Evolutionary conservation across 2,113 vertebrate species (phyloP), one percentile per base, ranked within the genome.

Genomic region (Sterna hirundo): DNA sequence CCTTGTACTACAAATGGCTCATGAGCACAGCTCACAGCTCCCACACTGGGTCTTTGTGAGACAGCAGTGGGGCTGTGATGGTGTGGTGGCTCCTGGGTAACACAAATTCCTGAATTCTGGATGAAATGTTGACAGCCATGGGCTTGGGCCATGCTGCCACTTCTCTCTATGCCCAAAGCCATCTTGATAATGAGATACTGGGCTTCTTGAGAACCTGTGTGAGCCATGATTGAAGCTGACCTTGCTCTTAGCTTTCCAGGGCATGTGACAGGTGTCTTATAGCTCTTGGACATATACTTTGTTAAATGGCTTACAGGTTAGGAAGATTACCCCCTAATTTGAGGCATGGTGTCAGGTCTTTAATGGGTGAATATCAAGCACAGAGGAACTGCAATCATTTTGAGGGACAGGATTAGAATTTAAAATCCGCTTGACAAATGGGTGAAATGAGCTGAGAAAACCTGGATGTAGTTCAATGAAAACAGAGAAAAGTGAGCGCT

Each of bases 371-470:
- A 46, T 70, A 89, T 16, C 75, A 80, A 87, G 10, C 49, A 80
- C 38, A 87, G 91, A 83, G 25, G 44, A 90, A 58, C 40, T 1
- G 30, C 62, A 90, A 76, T 88, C 3, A 65, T 88, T 94, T 61
- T 78, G 78, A 90, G 78, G 36, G 52, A 76, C 74, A 82, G 47
- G 44, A 80, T 90, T 83, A 91, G 91, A 93, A 94, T 95, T 96
- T 82, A 80, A 93, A 94, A 94, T 96, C 87, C 90, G 49, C 40
- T 83, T 95, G 93, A 96, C 84, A 94, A 97, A 90, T 57, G 81
- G 70, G 77, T 96, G 90, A 95, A 95, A 95, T 93, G 93, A 97
- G 30, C 94, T 93, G 94, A 90, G 93, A 83, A 94, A 93, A 93
- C 40, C 92, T 97, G 96, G 93, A 93, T 2, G 8, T 69, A 80